phyloP scores from a whole-genome alignment of 1,140 invertebrate species.

The Drosophila simulans region DNA sequence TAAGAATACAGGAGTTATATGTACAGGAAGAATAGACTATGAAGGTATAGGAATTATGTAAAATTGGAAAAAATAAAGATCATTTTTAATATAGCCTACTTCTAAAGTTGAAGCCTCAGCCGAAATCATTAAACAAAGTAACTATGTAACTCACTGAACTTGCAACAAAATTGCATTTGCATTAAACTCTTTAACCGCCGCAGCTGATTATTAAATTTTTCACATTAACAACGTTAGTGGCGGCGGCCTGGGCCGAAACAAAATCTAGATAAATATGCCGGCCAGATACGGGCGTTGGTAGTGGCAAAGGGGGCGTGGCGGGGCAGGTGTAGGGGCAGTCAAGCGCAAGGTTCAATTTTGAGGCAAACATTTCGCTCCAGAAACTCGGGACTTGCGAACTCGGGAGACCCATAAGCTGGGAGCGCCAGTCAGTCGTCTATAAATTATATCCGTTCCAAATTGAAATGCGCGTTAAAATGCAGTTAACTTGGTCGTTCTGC shows the following conservation, averaged over 20 bases:
- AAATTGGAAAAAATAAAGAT: neutral
- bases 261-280: slow-evolving; percentile 80
- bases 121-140: neutral
- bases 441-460: slow-evolving; percentile 85
- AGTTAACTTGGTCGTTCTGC: slow-evolving; percentile 81
- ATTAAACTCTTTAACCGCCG: slow-evolving; percentile 73
- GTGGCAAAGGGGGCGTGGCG: neutral
- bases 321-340: slow-evolving; percentile 39
- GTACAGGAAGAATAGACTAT: neutral
- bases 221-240: slow-evolving; percentile 71
- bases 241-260: slow-evolving; percentile 52
- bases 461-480: slow-evolving; percentile 85
- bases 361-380: slow-evolving; percentile 58
- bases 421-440: slow-evolving; percentile 84
- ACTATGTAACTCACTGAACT: neutral
- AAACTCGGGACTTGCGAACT: neutral
- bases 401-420: slow-evolving; percentile 50
- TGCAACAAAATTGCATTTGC: slow-evolving; percentile 60
- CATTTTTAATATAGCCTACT: too few species aligned
- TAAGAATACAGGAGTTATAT: neutral
- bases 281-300: slow-evolving; percentile 38
- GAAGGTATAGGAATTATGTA: neutral
- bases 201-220: slow-evolving; percentile 77
- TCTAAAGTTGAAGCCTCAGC: too few species aligned
- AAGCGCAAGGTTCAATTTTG: slow-evolving; percentile 77